Base-by-base conservation (phyloP, 2,113 vertebrate species). In the Kryptolebias marmoratus region DNA sequence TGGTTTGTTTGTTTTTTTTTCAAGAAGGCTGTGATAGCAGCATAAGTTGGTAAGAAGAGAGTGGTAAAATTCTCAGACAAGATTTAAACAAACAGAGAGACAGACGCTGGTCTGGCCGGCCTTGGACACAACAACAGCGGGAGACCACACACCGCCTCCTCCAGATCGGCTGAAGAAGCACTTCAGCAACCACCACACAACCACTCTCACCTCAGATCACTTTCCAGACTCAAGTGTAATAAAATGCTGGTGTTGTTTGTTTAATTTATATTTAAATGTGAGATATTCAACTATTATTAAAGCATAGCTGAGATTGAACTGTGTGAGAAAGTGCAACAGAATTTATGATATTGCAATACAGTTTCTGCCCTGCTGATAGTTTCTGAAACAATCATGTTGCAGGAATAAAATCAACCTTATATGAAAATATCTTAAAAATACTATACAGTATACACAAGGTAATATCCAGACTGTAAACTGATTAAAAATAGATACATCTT, bases 41-140 rank as follows among this genome's bases (percentile, higher is more conserved):
- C 64, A 63, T 60, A 16, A 71, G 71, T 48, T 77, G 63, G 68
- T 83, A 65, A 67, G 80, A 77, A 77, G 67, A 68, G 66, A 76
- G 85, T 86, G 86, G 84, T 80, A 78, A 91, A 93, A 91, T 80
- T 92, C 90, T 91, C 89, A 91, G 84, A 91, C 88, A 86, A 88
- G 88, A 87, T 87, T 89, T 87, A 90, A 93, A 92, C 86, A 93
- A 92, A 93, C 88, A 89, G 77, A 80, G 71, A 80, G 68, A 28
- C 81, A 84, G 87, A 90, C 52, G 50, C 64, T 79, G 87, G 80
- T 73, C 73, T 48, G 64, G 64, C 63, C 58, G 66, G 69, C 50
- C 59, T 28, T 39, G 61, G 53, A 60, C 28, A 9, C 70, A 53
- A 61, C 42, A 48, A 49, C 64, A 63, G 68, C 1, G 54, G 66